These are phyloP conservation scores for Brachionus asplanchnoidis DNA, from an alignment of 1,140 invertebrate species.

Conservation along the genomic window DNA sequence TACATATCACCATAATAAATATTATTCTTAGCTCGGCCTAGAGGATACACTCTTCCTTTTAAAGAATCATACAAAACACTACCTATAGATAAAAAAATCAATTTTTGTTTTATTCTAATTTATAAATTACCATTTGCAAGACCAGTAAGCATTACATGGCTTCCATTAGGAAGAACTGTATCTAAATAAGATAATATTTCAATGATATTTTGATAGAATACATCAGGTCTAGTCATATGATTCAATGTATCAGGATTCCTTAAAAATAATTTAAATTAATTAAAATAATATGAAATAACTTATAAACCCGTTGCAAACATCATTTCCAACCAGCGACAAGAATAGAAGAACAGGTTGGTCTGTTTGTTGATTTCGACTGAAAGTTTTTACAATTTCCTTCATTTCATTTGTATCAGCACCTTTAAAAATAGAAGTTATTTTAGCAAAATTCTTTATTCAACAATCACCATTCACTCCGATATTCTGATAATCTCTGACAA, in stretches of 20 bases:
- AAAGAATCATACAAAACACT: slow-evolving; percentile 57
- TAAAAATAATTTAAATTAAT: slow-evolving; percentile 42
- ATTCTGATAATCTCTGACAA: slow-evolving; percentile 59
- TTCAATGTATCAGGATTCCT: slow-evolving; percentile 48
- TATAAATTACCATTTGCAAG: slow-evolving; percentile 54
- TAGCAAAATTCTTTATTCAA: slow-evolving; percentile 31
- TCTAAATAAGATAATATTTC: slow-evolving; percentile 53
- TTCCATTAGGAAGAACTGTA: slow-evolving; percentile 52
- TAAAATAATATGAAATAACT: not conserved
- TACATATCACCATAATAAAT: slow-evolving; percentile 58
- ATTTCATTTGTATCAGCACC: slow-evolving; percentile 52
- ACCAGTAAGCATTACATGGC: slow-evolving; percentile 58
- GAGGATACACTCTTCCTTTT: slow-evolving; percentile 57
- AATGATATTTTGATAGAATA: slow-evolving; percentile 52
- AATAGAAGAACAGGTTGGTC: slow-evolving; percentile 58
- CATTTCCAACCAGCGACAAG: slow-evolving; percentile 60
- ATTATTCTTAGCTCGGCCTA: slow-evolving; percentile 56
- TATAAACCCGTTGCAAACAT: slow-evolving; percentile 59
- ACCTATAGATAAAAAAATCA: not conserved
- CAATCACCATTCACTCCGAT: slow-evolving; percentile 57
- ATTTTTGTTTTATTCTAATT: not conserved
- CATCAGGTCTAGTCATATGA: slow-evolving; percentile 57
- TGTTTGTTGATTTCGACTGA: slow-evolving; percentile 20
- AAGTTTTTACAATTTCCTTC: slow-evolving; percentile 17
- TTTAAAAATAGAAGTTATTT: slow-evolving; percentile 41